These are phyloP conservation scores for Agrotis ipsilon DNA, from an alignment of 2,888 invertebrate genomes.

Conservation along the genomic window DNA sequence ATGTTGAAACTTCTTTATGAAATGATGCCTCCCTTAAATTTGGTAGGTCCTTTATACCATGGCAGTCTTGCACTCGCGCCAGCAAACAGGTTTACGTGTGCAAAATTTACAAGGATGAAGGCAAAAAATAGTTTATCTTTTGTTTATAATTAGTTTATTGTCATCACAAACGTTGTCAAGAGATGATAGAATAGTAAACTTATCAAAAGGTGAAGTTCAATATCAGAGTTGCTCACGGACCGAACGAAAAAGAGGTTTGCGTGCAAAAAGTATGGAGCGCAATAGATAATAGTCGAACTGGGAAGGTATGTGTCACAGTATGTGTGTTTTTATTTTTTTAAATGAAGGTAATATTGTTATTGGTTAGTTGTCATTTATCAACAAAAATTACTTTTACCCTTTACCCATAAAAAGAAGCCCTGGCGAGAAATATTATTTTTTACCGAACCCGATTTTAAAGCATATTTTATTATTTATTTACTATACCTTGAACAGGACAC, in stretches of 20 bases:
- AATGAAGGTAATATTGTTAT: too few relatives aligned
- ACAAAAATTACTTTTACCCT: too few relatives aligned
- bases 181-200: slow-evolving; percentile 13
- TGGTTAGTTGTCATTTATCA: too few relatives aligned
- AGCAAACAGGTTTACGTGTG: slow-evolving; percentile 2
- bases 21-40: background rate
- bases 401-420: background rate
- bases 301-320: too few relatives aligned
- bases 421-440: background rate
- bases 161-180: slow-evolving; percentile 19
- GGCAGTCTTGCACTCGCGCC: slow-evolving; percentile 9
- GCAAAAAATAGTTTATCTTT: slow-evolving; percentile 13
- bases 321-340: too few relatives aligned
- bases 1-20: slow-evolving; percentile 3
- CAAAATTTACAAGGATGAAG: slow-evolving; percentile 19
- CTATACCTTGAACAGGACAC: slow-evolving; percentile 4
- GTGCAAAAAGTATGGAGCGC: slow-evolving; percentile 28
- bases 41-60: slow-evolving; percentile 8
- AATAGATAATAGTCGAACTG: background rate
- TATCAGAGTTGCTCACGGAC: slow-evolving; percentile 17
- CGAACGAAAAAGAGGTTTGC: background rate
- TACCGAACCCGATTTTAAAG: background rate
- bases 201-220: slow-evolving; percentile 47
- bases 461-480: background rate
- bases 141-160: slow-evolving; percentile 13